phyloP scores from a whole-genome alignment of 2,113 vertebrate species.

The Melospiza melodia region DNA sequence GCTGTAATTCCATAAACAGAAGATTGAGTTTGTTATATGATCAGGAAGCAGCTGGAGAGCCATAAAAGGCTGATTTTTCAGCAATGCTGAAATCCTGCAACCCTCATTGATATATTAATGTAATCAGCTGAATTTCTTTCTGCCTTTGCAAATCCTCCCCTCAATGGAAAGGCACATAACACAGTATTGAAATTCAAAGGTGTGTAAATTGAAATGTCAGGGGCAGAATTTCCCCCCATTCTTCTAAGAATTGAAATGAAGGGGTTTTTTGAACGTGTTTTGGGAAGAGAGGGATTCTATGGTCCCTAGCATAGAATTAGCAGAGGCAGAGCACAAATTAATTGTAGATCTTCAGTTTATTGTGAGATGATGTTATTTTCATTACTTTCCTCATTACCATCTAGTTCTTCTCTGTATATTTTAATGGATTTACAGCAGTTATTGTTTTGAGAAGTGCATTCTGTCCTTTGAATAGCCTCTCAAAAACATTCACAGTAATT shows the following conservation, averaged over 20 bases:
- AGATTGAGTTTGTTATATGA: slow-evolving; percentile 50
- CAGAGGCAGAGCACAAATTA: background rate
- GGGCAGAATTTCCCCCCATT: background rate
- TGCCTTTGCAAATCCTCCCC: background rate
- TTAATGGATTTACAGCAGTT: background rate
- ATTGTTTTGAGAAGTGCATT: background rate
- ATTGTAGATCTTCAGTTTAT: background rate
- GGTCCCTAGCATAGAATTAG: background rate
- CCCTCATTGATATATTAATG: background rate
- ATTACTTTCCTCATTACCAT: background rate
- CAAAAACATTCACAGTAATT: background rate
- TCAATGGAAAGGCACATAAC: background rate
- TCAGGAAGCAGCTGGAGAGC: slow-evolving; percentile 53
- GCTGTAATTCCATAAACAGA: slow-evolving; percentile 61
- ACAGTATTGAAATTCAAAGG: background rate
- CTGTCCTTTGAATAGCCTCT: background rate
- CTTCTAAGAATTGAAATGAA: background rate
- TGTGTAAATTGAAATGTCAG: background rate
- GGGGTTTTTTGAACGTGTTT: background rate
- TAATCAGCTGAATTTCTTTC: background rate
- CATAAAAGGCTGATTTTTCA: slow-evolving; percentile 37
- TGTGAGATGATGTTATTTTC: background rate
- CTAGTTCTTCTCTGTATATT: background rate
- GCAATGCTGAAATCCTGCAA: background rate
- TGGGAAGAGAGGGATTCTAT: background rate